Conservation (phyloP, 2,113 vertebrate genomes). For the Leptobrachium ailaonicum region DNA sequence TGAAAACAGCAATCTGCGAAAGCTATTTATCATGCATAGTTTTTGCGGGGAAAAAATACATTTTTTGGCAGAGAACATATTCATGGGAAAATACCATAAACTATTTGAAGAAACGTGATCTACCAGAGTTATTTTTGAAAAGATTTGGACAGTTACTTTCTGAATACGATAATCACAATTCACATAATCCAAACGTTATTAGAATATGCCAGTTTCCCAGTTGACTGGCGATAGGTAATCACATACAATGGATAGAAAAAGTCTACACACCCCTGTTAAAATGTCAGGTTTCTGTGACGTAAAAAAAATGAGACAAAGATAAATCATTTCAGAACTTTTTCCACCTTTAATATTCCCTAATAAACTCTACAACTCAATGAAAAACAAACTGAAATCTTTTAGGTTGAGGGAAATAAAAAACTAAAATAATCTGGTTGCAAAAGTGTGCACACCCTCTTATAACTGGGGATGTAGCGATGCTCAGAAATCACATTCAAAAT, state of each 20-base stretch:
- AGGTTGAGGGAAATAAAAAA: too few relatives aligned
- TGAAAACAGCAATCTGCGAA: constrained; percentile 32
- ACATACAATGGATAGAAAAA: not conserved
- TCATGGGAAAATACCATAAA: constrained; percentile 41
- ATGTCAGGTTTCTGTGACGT: too few relatives aligned
- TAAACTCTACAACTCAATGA: too few relatives aligned
- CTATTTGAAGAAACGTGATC: constrained; percentile 31
- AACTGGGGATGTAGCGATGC: too few relatives aligned
- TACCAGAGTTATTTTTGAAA: constrained; percentile 40
- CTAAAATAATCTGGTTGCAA: too few relatives aligned
- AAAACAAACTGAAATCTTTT: too few relatives aligned
- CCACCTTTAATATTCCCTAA: too few relatives aligned
- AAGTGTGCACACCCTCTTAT: too few relatives aligned
- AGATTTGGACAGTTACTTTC: constrained; percentile 48
- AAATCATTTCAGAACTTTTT: too few relatives aligned
- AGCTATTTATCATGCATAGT: constrained; percentile 42
- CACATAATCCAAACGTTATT: constrained; percentile 47
- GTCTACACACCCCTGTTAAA: too few relatives aligned
- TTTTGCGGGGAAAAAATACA: constrained; percentile 26
- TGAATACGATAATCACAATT: constrained; percentile 61
- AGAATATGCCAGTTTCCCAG: constrained; percentile 21
- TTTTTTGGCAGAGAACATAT: constrained; percentile 40
- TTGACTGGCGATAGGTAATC: constrained; percentile 40
- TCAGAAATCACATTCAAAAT: too few relatives aligned
- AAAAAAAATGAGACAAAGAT: too few relatives aligned